Base-by-base conservation (phyloP, 2,888 invertebrate species). In the Ceramica pisi region DNA sequence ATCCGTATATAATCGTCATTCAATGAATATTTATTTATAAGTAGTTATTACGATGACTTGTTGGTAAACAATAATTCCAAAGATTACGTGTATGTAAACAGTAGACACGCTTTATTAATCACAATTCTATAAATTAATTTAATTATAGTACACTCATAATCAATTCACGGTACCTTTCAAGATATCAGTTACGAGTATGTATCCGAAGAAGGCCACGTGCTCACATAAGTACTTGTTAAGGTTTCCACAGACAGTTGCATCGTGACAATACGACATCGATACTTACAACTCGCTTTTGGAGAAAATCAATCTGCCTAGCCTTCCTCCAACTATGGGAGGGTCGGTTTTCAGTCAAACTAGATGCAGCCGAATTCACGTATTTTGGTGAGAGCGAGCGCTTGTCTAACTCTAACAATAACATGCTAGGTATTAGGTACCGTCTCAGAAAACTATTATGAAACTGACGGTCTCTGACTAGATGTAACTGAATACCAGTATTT, bases 151-250 rank as follows among this genome's bases (percentile, higher is more conserved):
- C 38, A 19, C 14, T 23, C 19, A 9, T 44, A 8, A 76, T 41
- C 38, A 23, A 26, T 76, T 53, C 68, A n/a, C 12, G 12, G n/a
- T 48, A 78, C 56, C 55, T 56, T 44, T 77, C 12, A 26, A 78
- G 48, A 44, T 63, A 63, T 48, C 16, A 44, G 19, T 50, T 21
- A n/a, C 14, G 2, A 55, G 14, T 41, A 41, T n/a, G 10, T 46
- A 16, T 23, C 12, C 21, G 21, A 46, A 61, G 26, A 14, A 48
- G 48, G n/a, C 1, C 31, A 57, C 48, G 41, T 31, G 2, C n/a
- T 38, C 23, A 31, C 26, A 69, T 10, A 46, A 31, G 19, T 64
- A 44, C 48, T 48, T n/a, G n/a, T 57, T 10, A 57, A 38, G n/a
- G 16, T 2, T 35, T 3, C 21, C 7, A 7, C 14, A 21, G 38